Evolutionary conservation across 35 echinoderm and acorn worm species (phyloP), one percentile per base, ranked within the genome.

Genomic region (Lytechinus pictus): DNA sequence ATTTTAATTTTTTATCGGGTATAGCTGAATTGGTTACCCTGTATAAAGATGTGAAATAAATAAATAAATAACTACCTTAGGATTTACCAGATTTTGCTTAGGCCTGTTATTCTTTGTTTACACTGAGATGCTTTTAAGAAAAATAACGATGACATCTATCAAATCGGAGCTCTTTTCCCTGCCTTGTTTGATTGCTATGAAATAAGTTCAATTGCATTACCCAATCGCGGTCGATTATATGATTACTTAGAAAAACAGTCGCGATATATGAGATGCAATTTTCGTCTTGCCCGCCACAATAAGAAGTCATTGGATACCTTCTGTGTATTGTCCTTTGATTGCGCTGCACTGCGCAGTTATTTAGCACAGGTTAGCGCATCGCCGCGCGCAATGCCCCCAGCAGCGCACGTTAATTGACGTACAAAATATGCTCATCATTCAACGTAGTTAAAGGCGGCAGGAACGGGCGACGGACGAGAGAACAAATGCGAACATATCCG

Each of bases 131-230:
- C 3, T 79, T 19, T 19, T 1, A 79, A 10, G 61, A 71, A n/a
- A 79, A 79, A 79, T 79, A 79, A 79, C 66, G 16, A 6, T 79
- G 66, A 79, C 66, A 79, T 79, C 66, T 79, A 58, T 10, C 13
- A 19, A 79, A n/a, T 79, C 21, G 66, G 5, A 79, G 66, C 66
- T 79, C 66, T 79, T 79, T 57, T 79, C 66, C 19, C 66, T 79
- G 66, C 66, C 66, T 79, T 79, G 16, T 79, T 79, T 79, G 19
- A n/a, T 79, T 19, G 6, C 66, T 6, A 79, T 24, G 19, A 54
- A 90, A 90, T 52, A 90, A 90, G 88, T 90, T 90, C 88, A 90
- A 90, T 90, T 90, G 88, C 88, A 90, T 90, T 90, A 90, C 6
- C 88, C 88, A 90, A 90, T 90, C 52, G 14, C 52, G 28, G 29